phyloP scores from a whole-genome alignment of 2,888 invertebrate species.

The Leptopilina syphax region DNA sequence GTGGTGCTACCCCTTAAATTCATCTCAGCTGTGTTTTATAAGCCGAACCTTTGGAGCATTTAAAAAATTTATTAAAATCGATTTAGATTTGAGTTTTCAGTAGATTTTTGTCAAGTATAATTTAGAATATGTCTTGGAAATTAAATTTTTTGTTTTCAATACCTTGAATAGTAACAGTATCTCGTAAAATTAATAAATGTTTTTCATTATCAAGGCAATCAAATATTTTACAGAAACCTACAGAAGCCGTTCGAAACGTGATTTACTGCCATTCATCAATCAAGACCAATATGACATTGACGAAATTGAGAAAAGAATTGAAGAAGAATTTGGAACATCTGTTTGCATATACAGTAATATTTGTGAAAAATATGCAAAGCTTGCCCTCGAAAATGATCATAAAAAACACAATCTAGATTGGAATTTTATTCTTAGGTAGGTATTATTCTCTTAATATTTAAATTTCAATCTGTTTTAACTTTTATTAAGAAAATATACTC shows the following conservation, averaged over 20 bases:
- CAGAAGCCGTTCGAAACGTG: constrained; percentile 82
- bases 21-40: too few relatives aligned
- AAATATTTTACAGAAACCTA: constrained; percentile 82
- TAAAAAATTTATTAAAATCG: too few relatives aligned
- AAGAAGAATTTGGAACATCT: constrained; percentile 86
- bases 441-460: constrained; percentile 20
- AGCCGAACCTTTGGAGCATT: too few relatives aligned
- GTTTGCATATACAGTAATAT: constrained; percentile 89
- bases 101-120: too few relatives aligned
- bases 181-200: too few relatives aligned
- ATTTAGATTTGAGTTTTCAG: too few relatives aligned
- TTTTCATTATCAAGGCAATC: neutral
- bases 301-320: constrained; percentile 88
- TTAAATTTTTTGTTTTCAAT: too few relatives aligned
- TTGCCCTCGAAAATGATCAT: constrained; percentile 77
- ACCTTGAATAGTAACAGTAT: too few relatives aligned
- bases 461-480: too few relatives aligned
- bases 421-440: constrained; percentile 88
- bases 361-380: constrained; percentile 83
- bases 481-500: too few relatives aligned
- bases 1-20: too few relatives aligned
- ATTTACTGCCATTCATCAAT: constrained; percentile 71
- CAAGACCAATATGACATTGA: constrained; percentile 81
- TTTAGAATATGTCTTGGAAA: too few relatives aligned
- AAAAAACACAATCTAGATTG: constrained; percentile 81